Base-by-base conservation (phyloP, 2,113 vertebrate species). In the Ammospiza caudacuta region DNA sequence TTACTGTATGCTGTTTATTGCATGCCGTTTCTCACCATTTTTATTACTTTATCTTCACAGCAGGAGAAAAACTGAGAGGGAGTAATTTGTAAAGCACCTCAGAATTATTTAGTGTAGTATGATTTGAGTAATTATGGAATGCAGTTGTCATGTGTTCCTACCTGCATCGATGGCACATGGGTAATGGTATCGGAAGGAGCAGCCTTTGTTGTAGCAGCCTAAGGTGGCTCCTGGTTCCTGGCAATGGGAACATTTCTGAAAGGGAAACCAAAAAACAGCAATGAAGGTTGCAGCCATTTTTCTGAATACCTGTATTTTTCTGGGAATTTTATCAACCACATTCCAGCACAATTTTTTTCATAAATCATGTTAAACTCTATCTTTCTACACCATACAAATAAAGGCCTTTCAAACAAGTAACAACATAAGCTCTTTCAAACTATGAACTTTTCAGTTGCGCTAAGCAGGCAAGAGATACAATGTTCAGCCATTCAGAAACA, bases 161-260 rank as follows among this genome's bases (percentile, higher is more conserved):
- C 99, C 99, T 98, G 99, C 98, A 97, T 99, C 99, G 44, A 98
- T 98, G 97, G 99, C 99, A 98, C 99, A 99, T 52, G 99, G 98
- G 98, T 99, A 99, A 98, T 99, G 99, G 96, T 99, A 99, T 93
- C 99, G 98, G 87, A 99, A 99, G 94, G 99, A 99, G 97, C 99
- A 99, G 97, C 99, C 99, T 98, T 99, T 99, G 97, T 98, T 99
- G 98, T 99, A 99, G 98, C 99, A 99, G 98, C 99, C 99, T 97
- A 99, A 98, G 83, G 99, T 99, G 87, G 99, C 99, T 83, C 99
- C 99, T 0, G 99, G 97, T 98, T 99, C 98, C 98, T 99, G 98
- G 97, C 99, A 99, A 98, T 99, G 98, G 76, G 99, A 99, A 98
- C 99, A 99, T 97, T 98, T 98, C 99, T 99, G 97, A 72, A 98